phyloP scores from a whole-genome alignment of 2,113 vertebrate species.

The Trinectes maculatus region DNA sequence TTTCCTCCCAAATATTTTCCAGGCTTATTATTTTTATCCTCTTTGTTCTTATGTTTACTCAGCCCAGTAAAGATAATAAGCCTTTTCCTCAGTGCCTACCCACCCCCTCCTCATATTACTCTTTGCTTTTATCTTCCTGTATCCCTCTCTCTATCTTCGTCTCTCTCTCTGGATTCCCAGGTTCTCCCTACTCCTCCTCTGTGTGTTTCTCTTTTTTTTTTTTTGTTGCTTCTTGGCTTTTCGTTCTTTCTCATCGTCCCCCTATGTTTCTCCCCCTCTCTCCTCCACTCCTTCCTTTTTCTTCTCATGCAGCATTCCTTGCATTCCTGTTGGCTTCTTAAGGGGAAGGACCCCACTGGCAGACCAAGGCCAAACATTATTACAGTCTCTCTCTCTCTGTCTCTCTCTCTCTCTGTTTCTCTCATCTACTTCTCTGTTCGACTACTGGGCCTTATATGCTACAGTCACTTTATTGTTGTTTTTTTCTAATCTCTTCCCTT shows the following conservation, averaged over 20 bases:
- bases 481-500: not conserved
- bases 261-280: constrained; percentile 44
- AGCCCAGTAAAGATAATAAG: constrained; percentile 57
- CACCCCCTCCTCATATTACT: constrained; percentile 37
- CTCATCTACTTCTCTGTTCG: not conserved
- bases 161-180: constrained; percentile 15
- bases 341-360: constrained; percentile 78
- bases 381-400: constrained; percentile 35
- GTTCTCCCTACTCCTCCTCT: constrained; percentile 8
- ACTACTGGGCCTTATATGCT: constrained; percentile 1
- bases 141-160: constrained; percentile 34
- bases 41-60: constrained; percentile 67
- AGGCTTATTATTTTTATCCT: constrained; percentile 52
- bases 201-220: constrained; percentile 4
- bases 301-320: constrained; percentile 77
- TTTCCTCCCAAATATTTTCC: constrained; percentile 56
- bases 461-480: not conserved
- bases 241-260: constrained; percentile 52
- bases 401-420: not conserved
- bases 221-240: constrained; percentile 13
- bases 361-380: constrained; percentile 77
- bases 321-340: constrained; percentile 80
- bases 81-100: constrained; percentile 47
- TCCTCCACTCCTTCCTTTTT: constrained; percentile 56
- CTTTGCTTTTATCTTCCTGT: constrained; percentile 32